Percentiles rank a stretch among this genome's conserved stretches.
Evolutionary conservation across 1,140 invertebrate species (phyloP).

Genomic region (Zaprionus inermis): DNA sequence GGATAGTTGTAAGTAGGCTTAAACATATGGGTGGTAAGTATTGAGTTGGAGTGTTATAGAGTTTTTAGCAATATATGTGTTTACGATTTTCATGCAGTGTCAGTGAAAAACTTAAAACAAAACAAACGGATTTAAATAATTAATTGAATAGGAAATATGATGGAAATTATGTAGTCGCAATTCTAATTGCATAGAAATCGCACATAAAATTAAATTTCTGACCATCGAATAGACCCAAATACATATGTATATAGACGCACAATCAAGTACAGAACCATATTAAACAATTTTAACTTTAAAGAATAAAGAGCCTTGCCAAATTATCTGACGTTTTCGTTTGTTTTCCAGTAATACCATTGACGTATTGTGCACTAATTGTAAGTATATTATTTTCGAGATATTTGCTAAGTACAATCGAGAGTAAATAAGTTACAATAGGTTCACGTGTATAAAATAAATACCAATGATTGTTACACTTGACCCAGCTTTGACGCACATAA

Average conservation of each 20-base stretch:
- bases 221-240: background rate
- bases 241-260: slow-evolving; percentile 1
- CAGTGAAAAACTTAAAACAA: background rate
- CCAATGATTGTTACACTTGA: background rate
- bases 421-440: background rate
- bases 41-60: background rate
- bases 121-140: background rate
- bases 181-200: background rate
- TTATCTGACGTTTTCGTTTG: background rate
- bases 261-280: slow-evolving; percentile 1
- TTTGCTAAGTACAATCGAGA: background rate
- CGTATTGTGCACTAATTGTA: background rate
- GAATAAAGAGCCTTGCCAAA: background rate
- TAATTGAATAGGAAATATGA: background rate
- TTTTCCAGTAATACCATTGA: background rate
- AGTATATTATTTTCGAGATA: background rate
- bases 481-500: background rate
- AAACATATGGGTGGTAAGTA: slow-evolving; percentile 6
- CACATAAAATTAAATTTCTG: background rate
- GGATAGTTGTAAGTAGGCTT: slow-evolving; percentile 1
- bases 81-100: background rate
- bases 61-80: background rate
- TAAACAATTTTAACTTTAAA: background rate
- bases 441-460: background rate
- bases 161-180: background rate